Evolutionary conservation across 2,113 vertebrate species (phyloP), one percentile per base, ranked within the genome.

Genomic region (Climacteris rufus): DNA sequence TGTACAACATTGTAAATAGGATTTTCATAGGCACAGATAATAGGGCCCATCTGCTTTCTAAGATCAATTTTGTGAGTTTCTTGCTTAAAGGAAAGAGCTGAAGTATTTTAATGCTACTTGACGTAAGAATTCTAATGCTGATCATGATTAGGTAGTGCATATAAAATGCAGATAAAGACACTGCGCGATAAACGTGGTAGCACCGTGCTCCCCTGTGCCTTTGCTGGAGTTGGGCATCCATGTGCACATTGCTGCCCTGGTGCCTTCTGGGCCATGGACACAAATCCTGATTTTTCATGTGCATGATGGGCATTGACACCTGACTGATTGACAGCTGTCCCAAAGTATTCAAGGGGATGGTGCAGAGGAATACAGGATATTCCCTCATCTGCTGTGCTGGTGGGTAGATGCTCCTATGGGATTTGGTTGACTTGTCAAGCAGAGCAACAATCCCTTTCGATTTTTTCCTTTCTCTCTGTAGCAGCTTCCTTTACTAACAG

Each of bases 1-100:
- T 98, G 97, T 92, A 97, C 97, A 98, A 96, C 97, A 93, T 96
- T 96, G 98, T 98, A 98, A 98, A 98, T 98, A 98, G 97, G 90
- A 96, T 98, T 98, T 98, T 98, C 98, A 88, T 97, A 96, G 97
- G 95, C 97, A 96, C 93, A 96, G 97, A 97, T 98, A 98, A 97
- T 96, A 96, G 92, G 94, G 89, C 93, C 98, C 98, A 98, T 98
- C 98, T 98, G 98, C 98, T 98, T 97, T 97, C 93, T 89, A 96
- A 97, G 94, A 94, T 47, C 94, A 90, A 94, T 89, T 97, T 97
- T 81, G 92, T 88, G 71, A 95, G 94, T 93, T 95, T 95, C 90
- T 97, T 87, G 81, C 91, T 95, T 87, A 82, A 94, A 95, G 91
- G 92, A 88, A 87, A 94, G 91, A 79, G 53, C 50, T 76, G 52